Evolutionary conservation across 1,140 invertebrate genomes (phyloP).

Genomic region (Drosophila nigrodunni): DNA sequence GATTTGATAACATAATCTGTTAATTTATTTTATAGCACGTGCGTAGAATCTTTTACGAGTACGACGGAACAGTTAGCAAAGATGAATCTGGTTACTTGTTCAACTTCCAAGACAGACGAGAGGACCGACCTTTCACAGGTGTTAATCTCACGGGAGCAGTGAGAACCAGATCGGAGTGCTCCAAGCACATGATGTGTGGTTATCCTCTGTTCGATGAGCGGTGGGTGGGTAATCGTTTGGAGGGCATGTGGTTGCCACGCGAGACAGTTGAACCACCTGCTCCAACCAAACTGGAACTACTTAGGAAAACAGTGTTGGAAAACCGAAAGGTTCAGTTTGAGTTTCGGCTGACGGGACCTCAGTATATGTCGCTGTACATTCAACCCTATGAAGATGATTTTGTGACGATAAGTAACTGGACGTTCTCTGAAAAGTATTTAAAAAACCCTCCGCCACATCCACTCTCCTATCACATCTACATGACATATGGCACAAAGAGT

Average conservation of each 20-base stretch:
- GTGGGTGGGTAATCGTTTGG: conserved; percentile 12
- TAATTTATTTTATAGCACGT: conserved; percentile 85
- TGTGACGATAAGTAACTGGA: conserved; percentile 23
- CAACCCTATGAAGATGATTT: conserved; percentile 22
- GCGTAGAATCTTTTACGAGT: conserved; percentile 86
- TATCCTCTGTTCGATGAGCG: conserved; percentile 88
- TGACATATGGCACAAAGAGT: conserved; percentile 71
- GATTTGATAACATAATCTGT: neutral
- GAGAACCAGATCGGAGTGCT: conserved; percentile 87
- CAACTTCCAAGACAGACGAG: conserved; percentile 89
- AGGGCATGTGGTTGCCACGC: conserved; percentile 44
- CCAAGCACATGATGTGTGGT: conserved; percentile 89
- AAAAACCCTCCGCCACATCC: conserved; percentile 7
- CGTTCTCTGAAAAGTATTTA: conserved; percentile 22
- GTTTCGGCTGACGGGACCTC: conserved; percentile 14
- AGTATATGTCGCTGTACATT: conserved; percentile 13
- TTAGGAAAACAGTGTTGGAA: conserved; percentile 28
- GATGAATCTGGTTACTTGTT: conserved; percentile 89
- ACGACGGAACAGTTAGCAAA: conserved; percentile 85
- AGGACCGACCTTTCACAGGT: conserved; percentile 85
- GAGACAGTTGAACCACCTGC: conserved; percentile 16
- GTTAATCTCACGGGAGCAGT: conserved; percentile 85
- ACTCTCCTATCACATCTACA: conserved; percentile 30
- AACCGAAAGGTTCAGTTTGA: conserved; percentile 1
- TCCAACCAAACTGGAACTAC: conserved; percentile 13